Percentiles rank a stretch among this genome's conserved stretches.
Evolutionary conservation across 1,140 invertebrate species (phyloP).

Genomic region (Wasmannia auropunctata): DNA sequence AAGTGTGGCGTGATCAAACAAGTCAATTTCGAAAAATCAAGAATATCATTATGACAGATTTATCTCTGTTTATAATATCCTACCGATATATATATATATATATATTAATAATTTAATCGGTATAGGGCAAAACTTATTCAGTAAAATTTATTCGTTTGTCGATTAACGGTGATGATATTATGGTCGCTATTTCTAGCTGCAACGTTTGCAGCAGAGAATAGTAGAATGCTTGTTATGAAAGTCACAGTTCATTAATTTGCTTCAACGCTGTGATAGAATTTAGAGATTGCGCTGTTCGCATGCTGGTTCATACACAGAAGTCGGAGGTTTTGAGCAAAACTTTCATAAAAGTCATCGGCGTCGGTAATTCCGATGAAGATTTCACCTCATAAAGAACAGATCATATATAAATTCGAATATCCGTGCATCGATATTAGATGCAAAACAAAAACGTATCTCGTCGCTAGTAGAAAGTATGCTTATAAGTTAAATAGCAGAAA

Average conservation of each 20-base stretch:
- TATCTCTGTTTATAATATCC: background rate
- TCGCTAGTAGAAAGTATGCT: slow-evolving; percentile 31
- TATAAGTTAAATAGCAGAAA: background rate
- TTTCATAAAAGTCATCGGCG: slow-evolving; percentile 3
- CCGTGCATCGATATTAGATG: slow-evolving; percentile 18
- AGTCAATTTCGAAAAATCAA: slow-evolving; percentile 29
- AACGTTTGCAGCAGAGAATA: slow-evolving; percentile 1
- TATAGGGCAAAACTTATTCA: slow-evolving; percentile 2
- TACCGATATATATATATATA: slow-evolving; percentile 4
- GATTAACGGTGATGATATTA: slow-evolving; percentile 11
- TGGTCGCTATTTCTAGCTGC: background rate
- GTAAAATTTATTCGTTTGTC: slow-evolving; percentile 22
- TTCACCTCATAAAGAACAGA: background rate
- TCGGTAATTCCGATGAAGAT: background rate
- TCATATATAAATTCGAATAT: slow-evolving; percentile 8
- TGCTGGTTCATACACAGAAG: background rate
- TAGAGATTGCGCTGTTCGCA: slow-evolving; percentile 1
- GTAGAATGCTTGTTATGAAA: slow-evolving; percentile 9
- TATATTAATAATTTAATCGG: background rate
- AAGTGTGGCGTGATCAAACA: background rate
- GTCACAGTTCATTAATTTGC: slow-evolving; percentile 4
- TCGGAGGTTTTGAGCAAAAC: background rate
- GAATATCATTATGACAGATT: background rate
- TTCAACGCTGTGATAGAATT: slow-evolving; percentile 18
- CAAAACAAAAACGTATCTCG: slow-evolving; percentile 7